Base-by-base conservation (phyloP, 2,797 vertebrate genomes). In the Cryptoblepharus egeriae region DNA sequence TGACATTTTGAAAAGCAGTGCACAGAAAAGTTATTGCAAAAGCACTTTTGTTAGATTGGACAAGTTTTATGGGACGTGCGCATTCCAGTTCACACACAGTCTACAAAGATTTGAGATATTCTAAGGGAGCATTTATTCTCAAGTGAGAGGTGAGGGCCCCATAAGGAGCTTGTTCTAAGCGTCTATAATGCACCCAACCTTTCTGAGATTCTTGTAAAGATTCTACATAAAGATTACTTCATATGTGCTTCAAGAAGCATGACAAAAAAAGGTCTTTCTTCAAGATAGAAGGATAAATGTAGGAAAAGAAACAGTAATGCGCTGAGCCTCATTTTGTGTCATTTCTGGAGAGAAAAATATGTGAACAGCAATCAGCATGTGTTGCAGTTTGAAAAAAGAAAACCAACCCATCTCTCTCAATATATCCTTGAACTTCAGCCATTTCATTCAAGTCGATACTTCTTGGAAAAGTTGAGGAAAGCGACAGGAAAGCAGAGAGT, bases 371-470 rank as follows among this genome's bases (percentile, higher is more conserved):
- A 45, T 0, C 8, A 67, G 9, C 1, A 11, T 65, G 39, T 82
- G 20, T 2, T 11, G 73, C 69, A 12, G 1, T 1, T 65, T 4
- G 42, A 72, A 64, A 82, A 75, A 2, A 58, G 20, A 74, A 84
- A 85, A 45, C 3, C 81, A 37, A n/a, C 2, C 3, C 32, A 63
- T 42, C 28, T 79, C 28, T 42, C 35, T 11, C 69, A 0, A 5
- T 55, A 65, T 58, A 5, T 75, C 57, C 60, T 83, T 80, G 73
- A 79, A 82, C 10, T 80, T 81, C 73, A 60, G 28, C 64, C 39
- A 2, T 63, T 80, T 79, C 57, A 75, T 77, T 85, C 76, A 75
- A 78, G 26, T 35, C 77, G 37, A 67, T 83, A n/a, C n/a, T 69
- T 4, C 63, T 57, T 69, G 13, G 2, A 52, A 55, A 16, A n/a